Evolutionary conservation across 2,113 vertebrate species (phyloP).

Genomic region (Syngnathus floridae): DNA sequence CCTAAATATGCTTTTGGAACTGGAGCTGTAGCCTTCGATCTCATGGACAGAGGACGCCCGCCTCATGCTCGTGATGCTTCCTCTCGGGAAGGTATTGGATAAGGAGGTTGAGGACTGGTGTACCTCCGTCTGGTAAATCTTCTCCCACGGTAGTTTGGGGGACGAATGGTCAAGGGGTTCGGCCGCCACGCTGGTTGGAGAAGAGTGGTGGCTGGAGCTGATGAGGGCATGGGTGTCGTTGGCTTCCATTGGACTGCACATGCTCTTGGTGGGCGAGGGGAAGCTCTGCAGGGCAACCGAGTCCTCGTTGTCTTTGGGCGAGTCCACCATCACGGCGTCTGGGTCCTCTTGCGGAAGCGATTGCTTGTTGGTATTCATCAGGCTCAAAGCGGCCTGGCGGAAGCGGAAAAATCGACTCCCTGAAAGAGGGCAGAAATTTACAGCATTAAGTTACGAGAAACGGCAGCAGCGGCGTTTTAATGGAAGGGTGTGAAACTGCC

Average conservation of each 20-base stretch:
- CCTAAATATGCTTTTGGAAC: conserved; percentile 82
- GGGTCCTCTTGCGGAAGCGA: conserved; percentile 96
- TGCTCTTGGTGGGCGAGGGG: conserved; percentile 88
- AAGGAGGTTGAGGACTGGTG: conserved; percentile 81
- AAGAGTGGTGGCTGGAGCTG: conserved; percentile 81
- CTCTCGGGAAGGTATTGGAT: conserved; percentile 84
- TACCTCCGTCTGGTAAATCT: conserved; percentile 80
- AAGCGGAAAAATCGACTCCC: conserved; percentile 88
- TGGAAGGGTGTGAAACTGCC: neutral
- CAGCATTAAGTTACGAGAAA: neutral
- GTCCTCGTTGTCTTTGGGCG: conserved; percentile 83
- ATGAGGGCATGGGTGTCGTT: conserved; percentile 93
- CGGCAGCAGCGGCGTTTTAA: neutral
- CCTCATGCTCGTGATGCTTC: conserved; percentile 87
- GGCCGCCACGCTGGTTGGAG: conserved; percentile 76
- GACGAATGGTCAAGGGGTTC: conserved; percentile 91
- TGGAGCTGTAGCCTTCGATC: conserved; percentile 85
- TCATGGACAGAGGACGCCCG: conserved; percentile 95
- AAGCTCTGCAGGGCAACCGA: conserved; percentile 87
- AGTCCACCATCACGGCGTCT: conserved; percentile 89
- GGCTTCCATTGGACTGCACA: conserved; percentile 82
- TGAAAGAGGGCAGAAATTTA: conserved; percentile 16
- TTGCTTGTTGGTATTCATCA: conserved; percentile 87
- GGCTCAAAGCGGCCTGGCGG: conserved; percentile 83
- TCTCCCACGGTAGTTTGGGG: conserved; percentile 84